Evolutionary conservation across 1,140 invertebrate genomes (phyloP).

Genomic region (Caenorhabditis remanei): DNA sequence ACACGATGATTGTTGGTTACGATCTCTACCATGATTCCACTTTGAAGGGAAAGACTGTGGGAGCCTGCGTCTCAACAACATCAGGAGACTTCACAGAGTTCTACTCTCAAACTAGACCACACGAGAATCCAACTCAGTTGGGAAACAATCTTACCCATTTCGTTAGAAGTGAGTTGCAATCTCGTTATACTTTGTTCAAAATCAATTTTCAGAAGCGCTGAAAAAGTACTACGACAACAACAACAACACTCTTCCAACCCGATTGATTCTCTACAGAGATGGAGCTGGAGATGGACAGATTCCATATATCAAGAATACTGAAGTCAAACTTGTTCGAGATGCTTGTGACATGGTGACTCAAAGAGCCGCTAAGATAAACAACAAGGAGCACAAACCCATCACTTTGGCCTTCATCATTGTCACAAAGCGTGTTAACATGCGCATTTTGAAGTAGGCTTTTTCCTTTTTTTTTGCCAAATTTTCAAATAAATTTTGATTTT

Average conservation of each 20-base stretch:
- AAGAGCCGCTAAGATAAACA: conserved; percentile 8
- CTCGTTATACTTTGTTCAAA: background rate
- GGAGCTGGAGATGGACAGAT: conserved; percentile 66
- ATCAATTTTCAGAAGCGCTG: conserved; percentile 55
- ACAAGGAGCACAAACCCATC: conserved; percentile 35
- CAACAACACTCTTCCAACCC: conserved; percentile 44
- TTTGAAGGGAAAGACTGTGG: conserved; percentile 62
- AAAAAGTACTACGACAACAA: conserved; percentile 58
- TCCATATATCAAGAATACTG: conserved; percentile 59
- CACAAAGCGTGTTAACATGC: conserved; percentile 64
- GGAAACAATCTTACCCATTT: conserved; percentile 61
- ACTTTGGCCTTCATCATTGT: conserved; percentile 61
- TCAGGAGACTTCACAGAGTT: conserved; percentile 61
- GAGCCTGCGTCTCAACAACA: conserved; percentile 63
- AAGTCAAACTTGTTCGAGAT: conserved; percentile 58
- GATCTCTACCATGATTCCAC: conserved; percentile 64
- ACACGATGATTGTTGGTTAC: conserved; percentile 61
- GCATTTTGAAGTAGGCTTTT: conserved; percentile 41
- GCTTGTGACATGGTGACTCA: conserved; percentile 51
- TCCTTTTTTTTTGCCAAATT: background rate
- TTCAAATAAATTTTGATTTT: background rate
- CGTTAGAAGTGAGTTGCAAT: conserved; percentile 47
- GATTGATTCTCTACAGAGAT: conserved; percentile 61
- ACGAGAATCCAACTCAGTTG: conserved; percentile 61
- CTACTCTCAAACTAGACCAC: conserved; percentile 60